Percentiles rank a stretch among this genome's conserved stretches.
Evolutionary conservation across 2,888 invertebrate genomes (phyloP).

Genomic region (Tortrix viridana): DNA sequence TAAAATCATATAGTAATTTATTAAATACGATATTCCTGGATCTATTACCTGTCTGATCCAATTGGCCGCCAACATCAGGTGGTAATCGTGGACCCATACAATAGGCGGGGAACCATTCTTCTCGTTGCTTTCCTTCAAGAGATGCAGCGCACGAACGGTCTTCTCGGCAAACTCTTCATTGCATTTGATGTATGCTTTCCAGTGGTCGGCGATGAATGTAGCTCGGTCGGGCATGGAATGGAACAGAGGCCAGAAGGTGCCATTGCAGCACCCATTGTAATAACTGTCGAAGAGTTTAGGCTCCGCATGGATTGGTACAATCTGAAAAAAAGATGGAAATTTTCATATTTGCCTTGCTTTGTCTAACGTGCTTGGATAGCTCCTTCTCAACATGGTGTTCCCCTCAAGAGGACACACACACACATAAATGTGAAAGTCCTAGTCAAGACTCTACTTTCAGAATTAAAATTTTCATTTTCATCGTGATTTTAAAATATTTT

Average conservation of each 20-base stretch:
- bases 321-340: slow-evolving; percentile 76
- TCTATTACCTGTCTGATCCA: slow-evolving; percentile 90
- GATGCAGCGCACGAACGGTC: slow-evolving; percentile 87
- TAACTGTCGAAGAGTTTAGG: slow-evolving; percentile 91
- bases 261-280: slow-evolving; percentile 96
- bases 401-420: too few relatives aligned
- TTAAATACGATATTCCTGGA: background rate
- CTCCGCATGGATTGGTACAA: slow-evolving; percentile 91
- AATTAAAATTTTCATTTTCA: too few relatives aligned
- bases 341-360: background rate
- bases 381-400: too few relatives aligned
- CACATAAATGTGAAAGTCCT: too few relatives aligned
- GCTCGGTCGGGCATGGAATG: slow-evolving; percentile 97
- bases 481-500: too few relatives aligned
- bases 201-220: slow-evolving; percentile 91
- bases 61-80: slow-evolving; percentile 95
- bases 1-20: too few relatives aligned
- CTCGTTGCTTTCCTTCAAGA: slow-evolving; percentile 80
- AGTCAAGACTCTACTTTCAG: too few relatives aligned
- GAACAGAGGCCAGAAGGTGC: slow-evolving; percentile 96
- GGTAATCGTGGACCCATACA: slow-evolving; percentile 98
- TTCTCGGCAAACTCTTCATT: slow-evolving; percentile 93
- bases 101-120: slow-evolving; percentile 86
- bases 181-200: slow-evolving; percentile 91
- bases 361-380: too few relatives aligned